Percentiles rank a stretch among this genome's conserved stretches.
These are phyloP conservation scores for Anguilla obscura DNA, from an alignment of 2,797 vertebrate species.

Conservation along the genomic window DNA sequence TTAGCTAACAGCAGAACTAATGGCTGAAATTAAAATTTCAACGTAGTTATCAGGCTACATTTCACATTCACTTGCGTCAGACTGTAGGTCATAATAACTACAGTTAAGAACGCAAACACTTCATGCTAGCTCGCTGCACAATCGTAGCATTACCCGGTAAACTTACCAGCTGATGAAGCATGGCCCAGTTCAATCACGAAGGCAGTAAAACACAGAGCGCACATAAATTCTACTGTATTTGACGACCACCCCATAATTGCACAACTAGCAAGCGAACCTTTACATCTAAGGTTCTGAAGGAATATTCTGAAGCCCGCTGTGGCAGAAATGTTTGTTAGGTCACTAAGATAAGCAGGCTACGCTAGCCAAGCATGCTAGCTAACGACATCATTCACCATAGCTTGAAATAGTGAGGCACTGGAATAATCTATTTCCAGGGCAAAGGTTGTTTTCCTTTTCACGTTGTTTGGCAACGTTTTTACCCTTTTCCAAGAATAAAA, in stretches of 20 bases:
- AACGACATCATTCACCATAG: background rate
- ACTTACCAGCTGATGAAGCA: slow-evolving; percentile 59
- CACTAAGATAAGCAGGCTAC: background rate
- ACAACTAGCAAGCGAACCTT: background rate
- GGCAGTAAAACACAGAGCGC: slow-evolving; percentile 47
- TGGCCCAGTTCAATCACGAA: slow-evolving; percentile 19
- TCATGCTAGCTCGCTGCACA: background rate
- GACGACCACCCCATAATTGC: slow-evolving; percentile 49
- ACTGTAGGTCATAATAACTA: background rate
- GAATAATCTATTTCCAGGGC: slow-evolving; percentile 2
- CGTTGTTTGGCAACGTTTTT: background rate
- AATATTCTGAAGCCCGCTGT: background rate
- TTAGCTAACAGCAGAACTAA: background rate
- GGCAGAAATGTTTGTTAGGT: background rate
- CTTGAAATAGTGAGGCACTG: background rate
- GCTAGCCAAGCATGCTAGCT: background rate
- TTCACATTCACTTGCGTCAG: background rate
- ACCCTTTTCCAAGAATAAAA: background rate
- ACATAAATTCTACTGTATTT: background rate
- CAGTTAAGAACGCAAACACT: background rate
- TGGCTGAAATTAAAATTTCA: background rate
- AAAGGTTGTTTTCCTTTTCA: background rate
- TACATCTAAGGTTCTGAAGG: background rate
- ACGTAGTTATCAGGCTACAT: background rate
- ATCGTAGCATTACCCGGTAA: background rate